phyloP scores from a whole-genome alignment of 2,797 vertebrate genomes.

The Mormyrus proboscirostris region DNA sequence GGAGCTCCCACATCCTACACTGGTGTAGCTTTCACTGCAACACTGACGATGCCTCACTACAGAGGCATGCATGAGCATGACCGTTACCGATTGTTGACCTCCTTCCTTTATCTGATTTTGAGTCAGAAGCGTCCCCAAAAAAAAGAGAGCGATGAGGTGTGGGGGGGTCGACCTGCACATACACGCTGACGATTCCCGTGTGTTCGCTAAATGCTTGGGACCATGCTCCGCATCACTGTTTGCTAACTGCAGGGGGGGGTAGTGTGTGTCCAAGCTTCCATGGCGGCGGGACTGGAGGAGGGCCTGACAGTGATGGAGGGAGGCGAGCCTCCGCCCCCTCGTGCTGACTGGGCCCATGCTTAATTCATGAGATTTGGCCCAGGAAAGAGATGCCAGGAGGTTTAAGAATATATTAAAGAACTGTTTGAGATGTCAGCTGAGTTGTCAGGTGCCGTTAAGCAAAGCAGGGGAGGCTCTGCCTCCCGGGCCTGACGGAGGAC shows the following conservation, averaged over 20 bases:
- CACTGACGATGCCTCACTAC: too few relatives aligned
- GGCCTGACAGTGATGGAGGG: conserved; percentile 78
- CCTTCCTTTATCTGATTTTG: not conserved
- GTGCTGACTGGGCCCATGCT: conserved; percentile 80
- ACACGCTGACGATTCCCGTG: conserved; percentile 44
- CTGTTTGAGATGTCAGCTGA: conserved; percentile 70
- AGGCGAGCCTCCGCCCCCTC: conserved; percentile 63
- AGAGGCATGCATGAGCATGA: too few relatives aligned
- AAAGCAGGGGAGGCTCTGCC: conserved; percentile 55
- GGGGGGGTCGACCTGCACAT: conserved; percentile 30
- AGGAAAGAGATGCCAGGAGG: conserved; percentile 74
- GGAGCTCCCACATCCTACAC: not conserved
- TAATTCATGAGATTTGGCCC: conserved; percentile 79
- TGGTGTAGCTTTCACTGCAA: too few relatives aligned
- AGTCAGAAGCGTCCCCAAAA: not conserved
- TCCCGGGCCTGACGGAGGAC: conserved; percentile 32
- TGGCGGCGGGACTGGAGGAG: conserved; percentile 61
- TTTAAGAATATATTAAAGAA: conserved; percentile 82
- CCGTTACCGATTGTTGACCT: too few relatives aligned
- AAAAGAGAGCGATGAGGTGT: not conserved
- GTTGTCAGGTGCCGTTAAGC: conserved; percentile 72
- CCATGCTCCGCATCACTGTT: conserved; percentile 49
- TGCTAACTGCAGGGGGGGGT: conserved; percentile 58
- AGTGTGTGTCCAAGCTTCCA: conserved; percentile 61
- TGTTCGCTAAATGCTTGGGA: conserved; percentile 43